Evolutionary conservation across 2,888 invertebrate genomes (phyloP).

Genomic region (Deilephila porcellus): DNA sequence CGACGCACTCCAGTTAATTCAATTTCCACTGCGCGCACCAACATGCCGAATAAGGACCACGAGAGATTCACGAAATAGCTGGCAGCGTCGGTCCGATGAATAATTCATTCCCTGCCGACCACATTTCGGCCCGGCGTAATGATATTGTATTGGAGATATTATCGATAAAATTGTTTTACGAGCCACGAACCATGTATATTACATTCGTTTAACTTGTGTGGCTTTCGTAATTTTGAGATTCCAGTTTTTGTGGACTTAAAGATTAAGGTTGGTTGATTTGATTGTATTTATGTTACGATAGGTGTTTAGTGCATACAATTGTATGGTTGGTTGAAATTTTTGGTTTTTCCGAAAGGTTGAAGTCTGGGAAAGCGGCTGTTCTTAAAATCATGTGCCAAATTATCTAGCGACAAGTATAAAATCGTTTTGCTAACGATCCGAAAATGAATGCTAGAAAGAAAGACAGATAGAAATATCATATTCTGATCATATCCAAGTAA

Average conservation of each 20-base stretch:
- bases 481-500: no score
- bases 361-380: no score
- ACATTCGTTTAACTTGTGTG: conserved; percentile 10
- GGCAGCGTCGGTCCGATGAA: not conserved
- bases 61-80: not conserved
- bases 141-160: conserved; percentile 31
- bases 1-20: conserved; percentile 40
- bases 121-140: conserved; percentile 44
- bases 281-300: not conserved
- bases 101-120: conserved; percentile 42
- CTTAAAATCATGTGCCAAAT: no score
- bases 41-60: conserved; percentile 7
- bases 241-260: not conserved
- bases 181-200: conserved; percentile 5
- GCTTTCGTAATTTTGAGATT: conserved; percentile 2
- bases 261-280: conserved; percentile 8
- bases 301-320: no score
- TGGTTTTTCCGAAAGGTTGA: no score
- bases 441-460: no score
- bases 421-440: no score
- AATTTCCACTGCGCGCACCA: not conserved
- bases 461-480: no score
- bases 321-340: no score
- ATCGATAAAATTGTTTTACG: conserved; percentile 31
- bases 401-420: no score